These are phyloP conservation scores for Psittacara wagleri DNA, from an alignment of 2,113 vertebrate species.

Conservation along the genomic window DNA sequence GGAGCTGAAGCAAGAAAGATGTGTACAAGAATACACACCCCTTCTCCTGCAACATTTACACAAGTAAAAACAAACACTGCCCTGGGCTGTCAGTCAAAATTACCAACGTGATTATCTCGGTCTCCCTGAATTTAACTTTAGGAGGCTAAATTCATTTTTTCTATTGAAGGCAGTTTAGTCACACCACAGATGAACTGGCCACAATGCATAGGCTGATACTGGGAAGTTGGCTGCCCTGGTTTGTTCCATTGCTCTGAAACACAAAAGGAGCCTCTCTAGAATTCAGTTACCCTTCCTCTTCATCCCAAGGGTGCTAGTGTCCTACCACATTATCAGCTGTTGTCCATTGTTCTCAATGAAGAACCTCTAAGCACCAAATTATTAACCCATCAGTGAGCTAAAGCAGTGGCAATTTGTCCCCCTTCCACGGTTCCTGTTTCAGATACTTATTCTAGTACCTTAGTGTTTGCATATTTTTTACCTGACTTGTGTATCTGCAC, in stretches of 20 bases:
- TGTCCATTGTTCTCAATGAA: slow-evolving; percentile 7
- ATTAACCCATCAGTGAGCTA: slow-evolving; percentile 33
- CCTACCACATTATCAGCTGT: not conserved
- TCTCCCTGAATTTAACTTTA: not conserved
- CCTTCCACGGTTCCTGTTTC: not conserved
- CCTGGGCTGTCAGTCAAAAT: not conserved
- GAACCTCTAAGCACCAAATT: not conserved
- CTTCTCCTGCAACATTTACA: not conserved
- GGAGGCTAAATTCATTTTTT: not conserved
- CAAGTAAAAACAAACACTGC: not conserved
- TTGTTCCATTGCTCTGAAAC: slow-evolving; percentile 10
- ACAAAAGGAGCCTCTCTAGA: slow-evolving; percentile 15
- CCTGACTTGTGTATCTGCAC: not conserved
- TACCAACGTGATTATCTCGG: not conserved
- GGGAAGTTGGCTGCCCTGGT: not conserved
- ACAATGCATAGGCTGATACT: not conserved
- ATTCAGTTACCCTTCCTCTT: slow-evolving; percentile 44
- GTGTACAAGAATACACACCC: not conserved
- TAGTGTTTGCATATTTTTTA: not conserved
- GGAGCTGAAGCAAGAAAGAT: not conserved
- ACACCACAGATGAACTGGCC: not conserved
- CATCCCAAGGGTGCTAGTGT: not conserved
- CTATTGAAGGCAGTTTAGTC: not conserved
- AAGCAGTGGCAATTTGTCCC: not conserved
- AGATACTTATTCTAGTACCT: not conserved